Evolutionary conservation across 2,797 vertebrate genomes (phyloP).

Genomic region (Myioborus miniatus): DNA sequence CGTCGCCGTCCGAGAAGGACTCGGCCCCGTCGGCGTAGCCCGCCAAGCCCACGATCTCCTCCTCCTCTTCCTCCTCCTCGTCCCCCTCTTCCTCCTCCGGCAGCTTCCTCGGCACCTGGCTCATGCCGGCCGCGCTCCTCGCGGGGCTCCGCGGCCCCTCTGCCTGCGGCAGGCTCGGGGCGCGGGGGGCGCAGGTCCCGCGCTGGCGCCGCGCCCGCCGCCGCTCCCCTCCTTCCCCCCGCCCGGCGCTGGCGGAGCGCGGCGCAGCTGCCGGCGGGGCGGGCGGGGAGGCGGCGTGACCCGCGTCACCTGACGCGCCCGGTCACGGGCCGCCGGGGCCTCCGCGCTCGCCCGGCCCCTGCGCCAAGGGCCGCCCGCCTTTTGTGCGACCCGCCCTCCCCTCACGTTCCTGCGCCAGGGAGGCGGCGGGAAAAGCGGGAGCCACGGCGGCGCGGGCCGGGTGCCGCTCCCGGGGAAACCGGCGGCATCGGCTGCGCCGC

Average conservation of each 20-base stretch:
- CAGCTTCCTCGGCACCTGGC: conserved; percentile 49
- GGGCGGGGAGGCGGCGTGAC: conserved; percentile 61
- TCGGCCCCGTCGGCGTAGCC: conserved; percentile 79
- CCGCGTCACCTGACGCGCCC: conserved; percentile 70
- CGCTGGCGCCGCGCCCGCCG: conserved; percentile 1
- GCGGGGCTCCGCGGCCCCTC: conserved; percentile 64
- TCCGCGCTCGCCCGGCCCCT: background rate
- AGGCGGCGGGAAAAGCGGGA: conserved; percentile 32
- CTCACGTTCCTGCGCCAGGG: background rate
- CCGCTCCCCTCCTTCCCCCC: conserved; percentile 35
- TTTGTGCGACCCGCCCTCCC: conserved; percentile 28
- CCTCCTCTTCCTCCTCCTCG: conserved; percentile 74
- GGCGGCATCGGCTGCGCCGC: background rate
- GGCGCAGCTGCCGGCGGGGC: background rate
- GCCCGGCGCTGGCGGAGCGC: background rate
- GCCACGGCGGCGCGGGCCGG: background rate
- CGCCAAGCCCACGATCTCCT: conserved; percentile 73
- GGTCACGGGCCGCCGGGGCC: background rate
- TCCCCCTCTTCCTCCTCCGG: background rate
- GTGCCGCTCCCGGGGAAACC: background rate
- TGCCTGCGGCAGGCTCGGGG: background rate
- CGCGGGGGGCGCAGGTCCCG: background rate
- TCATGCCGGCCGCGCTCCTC: conserved; percentile 21
- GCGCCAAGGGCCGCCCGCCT: background rate
- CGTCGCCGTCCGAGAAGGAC: conserved; percentile 81